Base-by-base conservation (phyloP, 1,140 invertebrate species). In the Dinothrombium tinctorium region DNA sequence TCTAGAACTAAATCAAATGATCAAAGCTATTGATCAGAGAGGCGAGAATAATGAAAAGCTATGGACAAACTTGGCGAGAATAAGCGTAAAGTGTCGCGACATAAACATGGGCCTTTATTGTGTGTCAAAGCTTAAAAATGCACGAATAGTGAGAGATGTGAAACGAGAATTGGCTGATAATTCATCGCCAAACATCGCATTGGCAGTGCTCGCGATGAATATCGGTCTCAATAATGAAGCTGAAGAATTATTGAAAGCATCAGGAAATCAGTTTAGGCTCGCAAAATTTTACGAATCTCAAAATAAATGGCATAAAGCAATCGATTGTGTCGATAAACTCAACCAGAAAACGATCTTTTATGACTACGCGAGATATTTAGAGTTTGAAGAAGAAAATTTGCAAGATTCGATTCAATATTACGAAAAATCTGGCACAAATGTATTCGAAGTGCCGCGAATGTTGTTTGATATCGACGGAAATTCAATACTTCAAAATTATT, bases 61-160 rank as follows among this genome's bases (percentile, higher is more conserved):
- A 11, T 99, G 90, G 90, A 74, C 76, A 39, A 92, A 84, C 54
- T 71, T 99, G 57, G 90, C 90, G 0, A 74, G 74, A 58, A 89
- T 89, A 72, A 95, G 89, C 57, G 86, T 99, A 0, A 80, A 89
- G 22, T 15, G 42, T 37, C 21, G 38, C 1, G 37, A 46, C 21
- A 43, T 46, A 24, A 19, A 43, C 12, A 45, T 22, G 32, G 41
- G 42, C 4, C 8, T 43, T 4, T 44, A 44, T 43, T 46, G 45
- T 43, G 23, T 33, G 19, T 14, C 41, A 17, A 86, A 95, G 55
- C 82, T 94, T 76, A 76, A 77, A 21, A 74, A 92, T 59, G 80
- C 83, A 0, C 68, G 75, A 57, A 84, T 80, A 11, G 81, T 84
- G 2, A 66, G 76, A 44, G 78, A 80, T 21, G 57, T 95, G 7